Evolutionary conservation across 2,797 vertebrate genomes (phyloP), one percentile per base, ranked within the genome.

Genomic region (Cynopterus sphinx): DNA sequence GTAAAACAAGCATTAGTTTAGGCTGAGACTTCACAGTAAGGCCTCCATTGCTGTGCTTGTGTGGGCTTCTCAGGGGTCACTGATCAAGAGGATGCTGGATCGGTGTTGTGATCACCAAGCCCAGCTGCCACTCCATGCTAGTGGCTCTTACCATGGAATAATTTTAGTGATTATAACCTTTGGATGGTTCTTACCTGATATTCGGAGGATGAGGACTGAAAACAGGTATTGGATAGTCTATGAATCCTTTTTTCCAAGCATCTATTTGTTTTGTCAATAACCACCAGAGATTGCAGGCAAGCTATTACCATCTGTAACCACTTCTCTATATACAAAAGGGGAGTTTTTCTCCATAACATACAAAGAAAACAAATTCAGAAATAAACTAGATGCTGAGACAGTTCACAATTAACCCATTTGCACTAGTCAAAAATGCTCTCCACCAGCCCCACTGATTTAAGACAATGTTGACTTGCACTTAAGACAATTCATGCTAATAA

Each of bases 191-290:
- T 81, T 65, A 39, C 49, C 21, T 84, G 36, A 55, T 67, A 31
- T 9, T 15, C 5, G 26, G 41, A 87, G 10, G 21, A 6, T 26
- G 41, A 57, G 17, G 41, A 82, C 6, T 91, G 39, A 93, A 94
- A 85, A 43, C 46, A 61, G 43, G 28, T 87, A 8, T 21, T 63
- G 28, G 55, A 28, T 49, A 77, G 36, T 91, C 51, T 46, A 5
- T 26, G 51, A 73, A 67, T 51, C 55, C 3, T 9, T 73, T 46
- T 68, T 83, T 65, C 68, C 31, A 86, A 57, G 51, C 46, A 21
- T 75, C 81, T n/a, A 90, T 28, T 92, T 95, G 22, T 61, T 91
- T 51, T 89, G 36, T 87, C 57, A 92, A 2, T 83, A 78, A 63
- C 43, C 79, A 87, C 31, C 43, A 86, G 53, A 87, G 74, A 87